Base-by-base conservation (phyloP, 2,113 vertebrate genomes). In the Zosterops pallidus region DNA sequence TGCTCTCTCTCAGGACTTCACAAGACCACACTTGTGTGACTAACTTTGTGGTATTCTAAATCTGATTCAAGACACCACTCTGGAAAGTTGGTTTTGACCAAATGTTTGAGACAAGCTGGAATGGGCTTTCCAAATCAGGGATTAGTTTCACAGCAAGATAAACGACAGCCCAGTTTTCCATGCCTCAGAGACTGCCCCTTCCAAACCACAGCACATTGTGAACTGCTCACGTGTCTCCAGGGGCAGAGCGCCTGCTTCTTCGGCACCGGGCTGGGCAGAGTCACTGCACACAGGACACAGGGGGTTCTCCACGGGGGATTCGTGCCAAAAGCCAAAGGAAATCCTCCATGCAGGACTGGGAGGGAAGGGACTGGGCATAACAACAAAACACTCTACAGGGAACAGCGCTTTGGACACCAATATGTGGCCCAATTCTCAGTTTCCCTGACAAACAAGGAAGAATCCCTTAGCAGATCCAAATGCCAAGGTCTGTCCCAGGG, bases 31-130 rank as follows among this genome's bases (percentile, higher is more conserved):
- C 42, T 91, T 84, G 90, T 88, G 76, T 93, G 87, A 96, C 92
- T 83, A 88, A 93, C 88, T 88, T 83, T n/a, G 85, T 81, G 94
- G 90, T 78, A 86, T 90, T 96, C 88, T 93, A 89, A 96, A 86
- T 86, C 76, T 87, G 83, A 75, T 95, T 96, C 71, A 85, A 89
- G 55, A 92, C 37, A 96, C 85, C 88, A 81, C 72, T 93, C 83
- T 95, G 90, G 88, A 96, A 96, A 88, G 68, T 56, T 70, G 90
- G 68, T 89, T 94, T 94, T 95, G 83, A 96, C 88, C 90, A 90
- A 94, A 91, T 57, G 56, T 78, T 94, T 83, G 88, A 86, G 83
- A 94, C 72, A 46, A 90, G 79, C 37, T 93, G 83, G 49, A 89
- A 94, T 25, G 60, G 80, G 93, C 72, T 84, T 93, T 47, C 86